A percentile compares a stretch with the other conserved stretches of the same genome.
Evolutionary conservation across 1,140 invertebrate species (phyloP).

Genomic region (Rhizoglyphus robini): DNA sequence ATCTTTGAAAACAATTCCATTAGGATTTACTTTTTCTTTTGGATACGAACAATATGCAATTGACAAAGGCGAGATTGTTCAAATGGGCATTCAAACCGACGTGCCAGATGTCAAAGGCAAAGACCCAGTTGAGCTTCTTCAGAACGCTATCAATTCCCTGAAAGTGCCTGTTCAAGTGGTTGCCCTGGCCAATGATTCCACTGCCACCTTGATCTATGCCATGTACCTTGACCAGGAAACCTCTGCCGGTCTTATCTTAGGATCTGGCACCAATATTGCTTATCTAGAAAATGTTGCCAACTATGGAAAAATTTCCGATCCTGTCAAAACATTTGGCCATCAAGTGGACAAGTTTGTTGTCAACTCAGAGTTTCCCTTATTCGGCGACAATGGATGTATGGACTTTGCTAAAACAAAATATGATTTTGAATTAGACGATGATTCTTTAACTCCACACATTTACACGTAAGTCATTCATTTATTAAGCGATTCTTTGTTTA

Average conservation of each 20-base stretch:
- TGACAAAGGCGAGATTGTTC: conserved; percentile 36
- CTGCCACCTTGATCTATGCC: conserved; percentile 48
- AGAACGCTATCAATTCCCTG: conserved; percentile 44
- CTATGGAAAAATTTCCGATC: conserved; percentile 44
- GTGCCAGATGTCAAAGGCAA: conserved; percentile 53
- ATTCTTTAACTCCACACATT: conserved; percentile 34
- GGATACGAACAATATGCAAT: conserved; percentile 57
- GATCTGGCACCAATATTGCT: conserved; percentile 63
- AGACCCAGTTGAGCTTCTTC: conserved; percentile 53
- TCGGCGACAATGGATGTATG: conserved; percentile 60
- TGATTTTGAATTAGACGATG: conserved; percentile 43
- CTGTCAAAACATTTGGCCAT: conserved; percentile 28
- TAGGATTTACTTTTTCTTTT: conserved; percentile 67
- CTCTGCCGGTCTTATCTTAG: conserved; percentile 44
- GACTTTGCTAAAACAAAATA: conserved; percentile 59
- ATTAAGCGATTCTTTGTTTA: background rate
- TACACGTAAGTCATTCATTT: conserved; percentile 26
- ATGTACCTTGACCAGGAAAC: conserved; percentile 42
- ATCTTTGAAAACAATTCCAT: background rate
- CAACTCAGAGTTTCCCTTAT: conserved; percentile 70
- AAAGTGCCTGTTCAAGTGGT: conserved; percentile 53
- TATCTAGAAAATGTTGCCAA: conserved; percentile 55
- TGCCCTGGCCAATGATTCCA: conserved; percentile 55
- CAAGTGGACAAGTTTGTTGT: conserved; percentile 47
- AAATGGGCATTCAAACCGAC: conserved; percentile 28